Base-by-base conservation (phyloP, 2,888 invertebrate genomes). In the Actias luna region DNA sequence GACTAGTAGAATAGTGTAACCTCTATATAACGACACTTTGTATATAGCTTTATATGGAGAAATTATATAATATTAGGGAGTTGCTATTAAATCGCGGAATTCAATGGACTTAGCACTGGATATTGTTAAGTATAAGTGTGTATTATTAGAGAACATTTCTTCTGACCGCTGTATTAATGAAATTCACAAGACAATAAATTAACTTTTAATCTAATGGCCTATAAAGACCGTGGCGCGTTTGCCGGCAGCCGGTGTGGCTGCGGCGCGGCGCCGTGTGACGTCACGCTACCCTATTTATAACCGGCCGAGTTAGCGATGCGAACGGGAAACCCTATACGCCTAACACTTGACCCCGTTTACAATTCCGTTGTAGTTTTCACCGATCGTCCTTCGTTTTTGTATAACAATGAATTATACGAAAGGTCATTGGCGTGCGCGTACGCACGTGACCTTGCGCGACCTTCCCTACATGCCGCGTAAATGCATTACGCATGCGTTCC, bases 371-470 rank as follows among this genome's bases (percentile, higher is more conserved):
- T 77, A 71, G 76, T 82, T 84, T 83, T 75, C 59, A 65, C 60
- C 39, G 61, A 64, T 62, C 76, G 72, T 78, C 73, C 73, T 73
- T 70, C 71, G 65, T 64, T 64, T 69, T 67, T 70, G 63, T 72
- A 71, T 74, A 80, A 83, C 81, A 86, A 83, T 80, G 80, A 72
- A 79, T 77, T 75, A 59, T 64, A 82, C 79, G 78, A 74, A 78
- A 85, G 91, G 83, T 92, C 92, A 91, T 84, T 89, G 89, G 83
- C 89, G 70, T 77, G 80, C 79, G 76, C 77, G 80, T 25, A 50
- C 46, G 46, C 84, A 79, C 76, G 80, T 75, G 85, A 84, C 89
- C 89, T 87, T 88, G 83, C 74, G 70, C 69, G 65, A 67, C 72
- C 73, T 67, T 69, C 12, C 46, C 67, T 74, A 72, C 46, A 50